Conservation (phyloP, 2,113 vertebrate species). For the Tupaia chinensis region DNA sequence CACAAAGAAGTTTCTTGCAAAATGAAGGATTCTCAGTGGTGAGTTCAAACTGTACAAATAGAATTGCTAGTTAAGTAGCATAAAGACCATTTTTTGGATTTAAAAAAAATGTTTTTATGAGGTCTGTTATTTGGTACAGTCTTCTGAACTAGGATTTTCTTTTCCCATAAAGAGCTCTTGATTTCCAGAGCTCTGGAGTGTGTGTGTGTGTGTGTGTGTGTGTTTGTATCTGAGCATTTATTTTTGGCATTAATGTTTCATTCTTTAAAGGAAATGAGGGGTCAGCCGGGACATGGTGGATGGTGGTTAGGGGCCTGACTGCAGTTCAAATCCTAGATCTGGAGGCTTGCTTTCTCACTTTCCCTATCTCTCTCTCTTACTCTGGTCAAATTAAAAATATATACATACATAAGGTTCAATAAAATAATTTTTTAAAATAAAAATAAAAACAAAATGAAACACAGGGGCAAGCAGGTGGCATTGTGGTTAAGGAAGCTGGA, state of each 20-base stretch:
- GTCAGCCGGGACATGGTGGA: too few species aligned
- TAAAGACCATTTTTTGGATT: slow-evolving; percentile 42
- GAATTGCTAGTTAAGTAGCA: neutral
- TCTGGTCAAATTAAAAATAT: too few species aligned
- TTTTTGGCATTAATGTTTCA: slow-evolving; percentile 30
- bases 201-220: neutral
- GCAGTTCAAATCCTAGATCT: too few species aligned
- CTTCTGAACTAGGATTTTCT: slow-evolving; percentile 33
- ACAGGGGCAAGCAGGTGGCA: too few species aligned
- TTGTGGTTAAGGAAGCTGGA: too few species aligned
- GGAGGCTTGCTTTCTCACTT: too few species aligned
- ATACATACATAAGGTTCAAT: too few species aligned
- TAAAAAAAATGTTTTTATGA: slow-evolving; percentile 58
- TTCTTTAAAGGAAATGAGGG: slow-evolving; percentile 47
- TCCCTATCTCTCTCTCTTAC: too few species aligned
- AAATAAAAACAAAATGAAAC: too few species aligned
- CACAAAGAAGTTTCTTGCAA: slow-evolving; percentile 13
- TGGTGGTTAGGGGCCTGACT: too few species aligned
- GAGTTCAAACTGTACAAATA: neutral
- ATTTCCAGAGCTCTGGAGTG: slow-evolving; percentile 38
- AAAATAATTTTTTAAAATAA: too few species aligned
- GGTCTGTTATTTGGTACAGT: neutral
- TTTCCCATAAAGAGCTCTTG: slow-evolving; percentile 12
- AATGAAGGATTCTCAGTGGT: neutral
- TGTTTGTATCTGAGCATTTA: neutral